Evolutionary conservation across 2,113 vertebrate genomes (phyloP).

Genomic region (Microcebus jonahi): DNA sequence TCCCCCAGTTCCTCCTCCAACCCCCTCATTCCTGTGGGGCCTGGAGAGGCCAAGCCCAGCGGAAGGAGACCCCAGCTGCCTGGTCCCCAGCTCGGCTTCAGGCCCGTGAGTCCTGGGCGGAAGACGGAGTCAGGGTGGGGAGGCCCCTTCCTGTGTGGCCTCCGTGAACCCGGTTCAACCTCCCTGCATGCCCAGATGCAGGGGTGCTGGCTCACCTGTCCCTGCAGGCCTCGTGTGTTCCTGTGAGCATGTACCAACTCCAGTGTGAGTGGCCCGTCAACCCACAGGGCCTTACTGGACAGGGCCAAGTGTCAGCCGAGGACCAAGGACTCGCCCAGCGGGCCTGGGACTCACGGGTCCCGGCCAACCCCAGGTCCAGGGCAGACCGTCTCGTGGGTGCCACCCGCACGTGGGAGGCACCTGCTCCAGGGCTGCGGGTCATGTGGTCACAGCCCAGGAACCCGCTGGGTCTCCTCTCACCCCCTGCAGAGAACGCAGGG

Average conservation of each 20-base stretch:
- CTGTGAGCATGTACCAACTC: background rate
- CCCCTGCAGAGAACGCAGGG: accelerated
- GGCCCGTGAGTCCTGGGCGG: accelerated
- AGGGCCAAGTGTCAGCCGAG: accelerated
- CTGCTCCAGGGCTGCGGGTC: accelerated
- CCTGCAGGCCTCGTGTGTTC: background rate
- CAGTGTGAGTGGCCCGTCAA: accelerated
- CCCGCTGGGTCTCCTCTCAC: accelerated
- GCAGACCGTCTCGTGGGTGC: accelerated
- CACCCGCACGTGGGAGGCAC: accelerated
- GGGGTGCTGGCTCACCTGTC: too few species aligned
- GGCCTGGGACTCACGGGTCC: background rate
- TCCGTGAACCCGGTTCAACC: accelerated
- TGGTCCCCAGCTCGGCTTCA: accelerated
- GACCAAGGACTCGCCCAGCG: too few species aligned
- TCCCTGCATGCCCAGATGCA: too few species aligned
- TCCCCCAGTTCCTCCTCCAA: background rate
- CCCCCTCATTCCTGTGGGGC: accelerated
- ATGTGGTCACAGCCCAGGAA: accelerated
- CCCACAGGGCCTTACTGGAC: background rate
- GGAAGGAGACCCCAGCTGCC: accelerated
- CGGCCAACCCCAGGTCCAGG: too few species aligned
- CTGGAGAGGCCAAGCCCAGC: background rate
- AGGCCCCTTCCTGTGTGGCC: too few species aligned
- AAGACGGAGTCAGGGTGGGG: accelerated